Evolutionary conservation across 2,113 vertebrate genomes (phyloP), one percentile per base, ranked within the genome.

Genomic region (Ailuropoda melanoleuca): DNA sequence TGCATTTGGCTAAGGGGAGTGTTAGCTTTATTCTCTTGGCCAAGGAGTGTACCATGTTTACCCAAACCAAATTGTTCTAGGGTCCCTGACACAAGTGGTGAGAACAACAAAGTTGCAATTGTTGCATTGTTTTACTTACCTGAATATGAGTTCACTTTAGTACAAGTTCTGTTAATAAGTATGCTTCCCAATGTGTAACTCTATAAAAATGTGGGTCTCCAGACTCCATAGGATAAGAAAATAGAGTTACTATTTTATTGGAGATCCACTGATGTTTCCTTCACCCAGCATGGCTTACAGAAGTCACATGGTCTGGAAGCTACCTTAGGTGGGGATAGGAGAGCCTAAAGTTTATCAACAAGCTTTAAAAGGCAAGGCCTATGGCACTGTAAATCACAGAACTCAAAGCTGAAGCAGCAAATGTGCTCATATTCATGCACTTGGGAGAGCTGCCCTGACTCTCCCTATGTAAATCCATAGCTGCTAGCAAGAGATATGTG

Each of bases 61-160:
- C 18, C 29, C n/a, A 88, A 68, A 62, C 6, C 37, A 74, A 70
- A 80, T 53, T 88, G 21, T 74, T 80, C 55, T 77, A 15, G 9
- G 9, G 29, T 53, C 4, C 24, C 18, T 48, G 56, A 34, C 6
- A 29, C 8, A 77, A 82, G 29, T 8, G 11, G 5, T 70, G 18
- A 86, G 9, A 12, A 31, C 58, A 58, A 62, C 11, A 90, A 85
- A 46, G 46, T 56, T 77, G 12, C 2, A 62, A 23, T 37, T 60
- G 19, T 6, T 77, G 0, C 6, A 18, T 7, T 0, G 0, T 37
- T 82, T 17, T 4, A 6, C 19, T 75, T n/a, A 60, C 10, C n/a
- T 86, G 80, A 89, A 55, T 43, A 14, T 87, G 5, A 94, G 53
- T 23, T 19, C 34, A 23, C 2, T 37, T 53, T 18, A 64, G 7